Percentiles rank a stretch among this genome's conserved stretches.
These are phyloP conservation scores for Aleadryas rufinucha DNA, from an alignment of 2,113 vertebrate genomes.

Conservation along the genomic window DNA sequence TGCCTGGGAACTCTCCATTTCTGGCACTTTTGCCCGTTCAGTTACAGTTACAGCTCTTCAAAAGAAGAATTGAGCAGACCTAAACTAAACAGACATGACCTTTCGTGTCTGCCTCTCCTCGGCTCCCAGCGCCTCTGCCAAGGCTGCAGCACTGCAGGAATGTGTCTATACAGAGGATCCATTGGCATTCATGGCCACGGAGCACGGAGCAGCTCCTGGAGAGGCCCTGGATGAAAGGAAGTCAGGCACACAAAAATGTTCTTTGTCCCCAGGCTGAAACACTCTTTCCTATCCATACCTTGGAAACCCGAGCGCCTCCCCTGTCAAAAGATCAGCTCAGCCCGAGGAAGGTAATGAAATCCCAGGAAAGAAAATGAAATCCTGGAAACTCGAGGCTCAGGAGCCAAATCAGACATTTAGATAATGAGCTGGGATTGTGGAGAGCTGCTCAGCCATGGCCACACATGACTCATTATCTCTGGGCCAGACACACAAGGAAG, in stretches of 20 bases:
- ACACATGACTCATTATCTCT: slow-evolving; percentile 58
- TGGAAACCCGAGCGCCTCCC: not conserved
- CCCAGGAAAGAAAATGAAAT: slow-evolving; percentile 40
- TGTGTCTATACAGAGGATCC: not conserved
- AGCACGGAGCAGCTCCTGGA: not conserved
- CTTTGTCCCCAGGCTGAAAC: slow-evolving; percentile 18
- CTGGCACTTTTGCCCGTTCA: not conserved
- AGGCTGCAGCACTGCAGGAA: slow-evolving; percentile 25
- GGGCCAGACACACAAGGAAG: slow-evolving; percentile 31
- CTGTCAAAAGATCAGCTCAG: not conserved
- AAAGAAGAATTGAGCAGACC: not conserved
- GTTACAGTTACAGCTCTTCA: not conserved
- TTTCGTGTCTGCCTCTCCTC: not conserved
- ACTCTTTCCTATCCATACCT: not conserved
- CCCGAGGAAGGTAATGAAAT: slow-evolving; percentile 17
- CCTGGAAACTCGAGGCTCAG: not conserved
- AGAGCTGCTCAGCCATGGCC: slow-evolving; percentile 32
- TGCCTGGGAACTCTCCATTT: not conserved
- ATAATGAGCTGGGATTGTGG: slow-evolving; percentile 57
- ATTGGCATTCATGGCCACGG: slow-evolving; percentile 30
- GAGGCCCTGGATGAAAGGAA: slow-evolving; percentile 3
- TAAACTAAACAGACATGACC: not conserved
- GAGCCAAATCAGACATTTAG: slow-evolving; percentile 45
- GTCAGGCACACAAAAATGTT: not conserved
- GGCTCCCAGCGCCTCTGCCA: slow-evolving; percentile 10